These are phyloP conservation scores for Tragelaphus buxtoni DNA, from an alignment of 2,113 vertebrate species.

Conservation along the genomic window DNA sequence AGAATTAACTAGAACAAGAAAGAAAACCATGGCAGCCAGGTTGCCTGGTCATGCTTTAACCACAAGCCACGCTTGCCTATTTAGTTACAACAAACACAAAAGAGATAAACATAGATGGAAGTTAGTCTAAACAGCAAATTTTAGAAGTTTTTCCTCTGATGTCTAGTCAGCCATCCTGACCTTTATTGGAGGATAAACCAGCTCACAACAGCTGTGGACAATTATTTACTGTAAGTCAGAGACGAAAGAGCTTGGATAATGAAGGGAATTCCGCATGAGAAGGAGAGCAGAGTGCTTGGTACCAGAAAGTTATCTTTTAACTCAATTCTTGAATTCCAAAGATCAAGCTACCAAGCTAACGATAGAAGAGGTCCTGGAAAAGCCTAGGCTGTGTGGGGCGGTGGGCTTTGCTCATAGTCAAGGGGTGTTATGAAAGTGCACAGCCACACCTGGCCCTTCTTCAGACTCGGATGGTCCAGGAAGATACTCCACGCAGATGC, in stretches of 20 bases:
- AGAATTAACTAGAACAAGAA: background rate
- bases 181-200: slow-evolving; percentile 67
- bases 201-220: slow-evolving; percentile 62
- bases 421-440: slow-evolving; percentile 6
- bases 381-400: background rate
- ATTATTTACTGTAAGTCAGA: slow-evolving; percentile 65
- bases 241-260: slow-evolving; percentile 49
- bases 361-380: slow-evolving; percentile 15
- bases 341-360: background rate
- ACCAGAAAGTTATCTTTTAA: background rate
- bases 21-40: slow-evolving; percentile 38
- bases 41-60: slow-evolving; percentile 55
- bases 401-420: slow-evolving; percentile 11
- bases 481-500: slow-evolving; percentile 69
- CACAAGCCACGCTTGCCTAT: slow-evolving; percentile 52
- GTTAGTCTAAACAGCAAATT: slow-evolving; percentile 72
- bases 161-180: slow-evolving; percentile 64
- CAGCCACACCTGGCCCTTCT: slow-evolving; percentile 36
- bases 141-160: slow-evolving; percentile 64
- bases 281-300: background rate
- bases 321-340: slow-evolving; percentile 9
- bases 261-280: slow-evolving; percentile 28
- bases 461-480: slow-evolving; percentile 54
- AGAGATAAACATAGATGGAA: slow-evolving; percentile 72
- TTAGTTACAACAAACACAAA: slow-evolving; percentile 69